Percentiles rank a stretch among this genome's conserved stretches.
phyloP scores from a whole-genome alignment of 2,888 invertebrate genomes.

The Apamea monoglypha region DNA sequence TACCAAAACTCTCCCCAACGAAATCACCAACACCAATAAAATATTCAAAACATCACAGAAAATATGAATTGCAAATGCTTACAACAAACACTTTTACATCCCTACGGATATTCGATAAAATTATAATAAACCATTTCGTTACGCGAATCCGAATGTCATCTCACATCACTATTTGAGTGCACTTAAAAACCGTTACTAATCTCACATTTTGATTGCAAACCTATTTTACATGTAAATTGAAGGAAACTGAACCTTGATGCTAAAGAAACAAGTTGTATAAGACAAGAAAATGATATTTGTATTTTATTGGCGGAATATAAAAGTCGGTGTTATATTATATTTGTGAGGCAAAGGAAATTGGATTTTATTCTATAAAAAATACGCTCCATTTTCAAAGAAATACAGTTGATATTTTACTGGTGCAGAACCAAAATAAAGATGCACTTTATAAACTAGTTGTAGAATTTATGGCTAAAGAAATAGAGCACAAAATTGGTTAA shows the following conservation, averaged over 20 bases:
- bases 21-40: slow-evolving; percentile 41
- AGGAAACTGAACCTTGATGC: slow-evolving; percentile 41
- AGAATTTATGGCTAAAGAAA: accelerated
- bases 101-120: slow-evolving; percentile 50
- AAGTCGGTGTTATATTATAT: slow-evolving; percentile 3
- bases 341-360: slow-evolving; percentile 4
- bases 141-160: slow-evolving; percentile 63
- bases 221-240: not conserved
- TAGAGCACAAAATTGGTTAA: slow-evolving; percentile 17
- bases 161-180: slow-evolving; percentile 72
- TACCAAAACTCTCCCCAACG: slow-evolving; percentile 1
- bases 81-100: slow-evolving; percentile 51
- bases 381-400: slow-evolving; percentile 16
- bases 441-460: not conserved
- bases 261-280: accelerated
- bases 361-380: accelerated
- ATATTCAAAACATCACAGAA: slow-evolving; percentile 44
- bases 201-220: slow-evolving; percentile 55
- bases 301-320: slow-evolving; percentile 18
- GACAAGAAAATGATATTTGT: not conserved
- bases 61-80: slow-evolving; percentile 68
- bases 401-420: not conserved
- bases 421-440: not conserved
- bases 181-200: slow-evolving; percentile 79
- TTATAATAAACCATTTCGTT: slow-evolving; percentile 60